Base-by-base conservation (phyloP, 2,113 vertebrate species). In the Pseudorhombus dupliciocellatus region DNA sequence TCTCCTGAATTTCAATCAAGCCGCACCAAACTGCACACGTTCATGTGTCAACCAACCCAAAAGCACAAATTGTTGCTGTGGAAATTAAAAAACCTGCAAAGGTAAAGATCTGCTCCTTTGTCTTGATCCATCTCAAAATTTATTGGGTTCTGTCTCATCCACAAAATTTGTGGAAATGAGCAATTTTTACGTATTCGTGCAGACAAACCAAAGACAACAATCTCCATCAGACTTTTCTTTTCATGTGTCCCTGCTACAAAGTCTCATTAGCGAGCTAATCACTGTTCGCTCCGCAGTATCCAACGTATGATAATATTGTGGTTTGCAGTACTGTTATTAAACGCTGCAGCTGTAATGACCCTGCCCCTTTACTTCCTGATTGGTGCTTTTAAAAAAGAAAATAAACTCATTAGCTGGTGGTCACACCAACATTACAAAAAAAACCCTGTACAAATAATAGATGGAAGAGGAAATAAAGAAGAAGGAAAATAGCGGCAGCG, bases 321-420 rank as follows among this genome's bases (percentile, higher is more conserved):
- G 53, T 72, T 57, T 71, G 8, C 10, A 40, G 26, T 26, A n/a
- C 30, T 42, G 37, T 61, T 55, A 66, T 66, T 21, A 37, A 63
- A 66, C 20, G 58, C 31, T 63, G 66, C 37, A 67, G 11, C 28
- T 50, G 10, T 37, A 68, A 64, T 71, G 37, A 73, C 46, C 1
- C 2, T 65, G 62, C 72, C 60, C 50, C 55, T 73, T 54, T 51
- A 62, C 76, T 65, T 73, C 64, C 70, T 66, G 25, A 78, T 83
- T 55, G 42, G 8, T 55, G 42, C 42, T 62, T 75, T 51, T 57
- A 76, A 34, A 40, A 40, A 66, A 55, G 65, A 63, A 58, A 81
- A 84, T 73, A 58, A 73, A 84, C 30, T 61, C 60, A 80, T 84
- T 84, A 50, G 44, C 51, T 68, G 60, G 42, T 69, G 46, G 56